phyloP scores from a whole-genome alignment of 2,888 invertebrate genomes.

The Andrena dorsata region DNA sequence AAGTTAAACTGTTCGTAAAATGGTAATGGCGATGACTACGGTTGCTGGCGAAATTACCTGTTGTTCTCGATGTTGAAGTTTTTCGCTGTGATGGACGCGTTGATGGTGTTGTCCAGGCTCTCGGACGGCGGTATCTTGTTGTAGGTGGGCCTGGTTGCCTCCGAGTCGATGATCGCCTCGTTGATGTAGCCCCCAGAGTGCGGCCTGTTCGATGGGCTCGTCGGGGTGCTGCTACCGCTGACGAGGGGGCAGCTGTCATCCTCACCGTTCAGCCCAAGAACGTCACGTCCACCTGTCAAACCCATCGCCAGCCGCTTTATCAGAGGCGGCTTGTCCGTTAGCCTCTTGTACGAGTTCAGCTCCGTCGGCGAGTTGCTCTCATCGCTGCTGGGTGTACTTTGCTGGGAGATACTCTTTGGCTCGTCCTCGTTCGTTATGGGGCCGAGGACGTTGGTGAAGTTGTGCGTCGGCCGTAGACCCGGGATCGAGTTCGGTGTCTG shows the following conservation, averaged over 20 bases:
- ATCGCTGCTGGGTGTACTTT: conserved; percentile 90
- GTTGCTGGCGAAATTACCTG: conserved; percentile 76
- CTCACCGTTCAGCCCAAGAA: conserved; percentile 85
- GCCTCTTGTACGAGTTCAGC: conserved; percentile 93
- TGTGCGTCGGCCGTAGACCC: conserved; percentile 89
- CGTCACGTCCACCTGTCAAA: conserved; percentile 86
- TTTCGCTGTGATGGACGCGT: conserved; percentile 85
- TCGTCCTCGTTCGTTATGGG: conserved; percentile 82
- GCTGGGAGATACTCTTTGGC: conserved; percentile 85
- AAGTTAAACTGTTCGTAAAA: not conserved
- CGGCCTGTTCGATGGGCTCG: conserved; percentile 88
- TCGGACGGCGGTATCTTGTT: conserved; percentile 81
- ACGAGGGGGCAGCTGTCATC: conserved; percentile 93
- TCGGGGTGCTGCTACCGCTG: conserved; percentile 89
- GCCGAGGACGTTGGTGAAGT: conserved; percentile 86
- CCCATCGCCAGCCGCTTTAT: conserved; percentile 92
- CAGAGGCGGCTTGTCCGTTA: conserved; percentile 93
- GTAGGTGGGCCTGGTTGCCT: conserved; percentile 81
- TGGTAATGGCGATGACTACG: not conserved
- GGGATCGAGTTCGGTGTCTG: conserved; percentile 89
- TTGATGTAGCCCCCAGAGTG: conserved; percentile 93
- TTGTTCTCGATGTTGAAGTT: conserved; percentile 88
- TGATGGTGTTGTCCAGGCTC: conserved; percentile 82
- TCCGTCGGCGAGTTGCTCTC: conserved; percentile 95
- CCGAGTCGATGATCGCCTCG: conserved; percentile 90